Percentiles rank a stretch among this genome's conserved stretches.
Conservation (phyloP, 2,888 invertebrate genomes). For the Ernsta delagoae region DNA sequence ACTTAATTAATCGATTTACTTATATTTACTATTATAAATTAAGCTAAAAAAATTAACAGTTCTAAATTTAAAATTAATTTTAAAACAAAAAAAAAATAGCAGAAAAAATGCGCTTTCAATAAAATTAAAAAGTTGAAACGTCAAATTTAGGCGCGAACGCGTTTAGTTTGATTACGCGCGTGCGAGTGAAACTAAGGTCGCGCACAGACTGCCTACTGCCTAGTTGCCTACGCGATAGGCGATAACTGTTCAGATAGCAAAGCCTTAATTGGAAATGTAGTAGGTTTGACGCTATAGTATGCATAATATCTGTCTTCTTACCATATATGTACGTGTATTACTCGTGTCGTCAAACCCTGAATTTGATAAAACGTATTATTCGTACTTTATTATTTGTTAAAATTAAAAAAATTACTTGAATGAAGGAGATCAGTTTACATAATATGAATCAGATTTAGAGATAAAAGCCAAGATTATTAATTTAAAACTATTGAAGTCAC, state of each 20-base stretch:
- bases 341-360: neutral
- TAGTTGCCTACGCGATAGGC: too few relatives aligned
- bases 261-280: slow-evolving; percentile 49
- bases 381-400: too few relatives aligned
- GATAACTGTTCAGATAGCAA: slow-evolving; percentile 40
- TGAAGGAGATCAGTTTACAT: too few relatives aligned
- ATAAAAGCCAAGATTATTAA: too few relatives aligned
- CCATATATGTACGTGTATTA: slow-evolving; percentile 41
- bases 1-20: neutral
- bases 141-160: slow-evolving; percentile 21
- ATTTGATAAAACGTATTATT: neutral
- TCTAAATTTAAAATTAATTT: too few relatives aligned
- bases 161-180: slow-evolving; percentile 52
- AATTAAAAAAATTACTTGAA: too few relatives aligned
- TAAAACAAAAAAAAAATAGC: neutral
- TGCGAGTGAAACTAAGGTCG: slow-evolving; percentile 55
- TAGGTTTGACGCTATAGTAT: slow-evolving; percentile 35
- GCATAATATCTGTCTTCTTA: slow-evolving; percentile 38
- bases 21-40: too few relatives aligned
- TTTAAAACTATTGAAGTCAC: too few relatives aligned
- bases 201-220: slow-evolving; percentile 65
- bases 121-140: slow-evolving; percentile 16
- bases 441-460: too few relatives aligned
- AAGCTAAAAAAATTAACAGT: too few relatives aligned
- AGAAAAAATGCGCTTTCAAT: neutral